Evolutionary conservation across 2,888 invertebrate species (phyloP), one percentile per base, ranked within the genome.

Genomic region (Fabriciana adippe): DNA sequence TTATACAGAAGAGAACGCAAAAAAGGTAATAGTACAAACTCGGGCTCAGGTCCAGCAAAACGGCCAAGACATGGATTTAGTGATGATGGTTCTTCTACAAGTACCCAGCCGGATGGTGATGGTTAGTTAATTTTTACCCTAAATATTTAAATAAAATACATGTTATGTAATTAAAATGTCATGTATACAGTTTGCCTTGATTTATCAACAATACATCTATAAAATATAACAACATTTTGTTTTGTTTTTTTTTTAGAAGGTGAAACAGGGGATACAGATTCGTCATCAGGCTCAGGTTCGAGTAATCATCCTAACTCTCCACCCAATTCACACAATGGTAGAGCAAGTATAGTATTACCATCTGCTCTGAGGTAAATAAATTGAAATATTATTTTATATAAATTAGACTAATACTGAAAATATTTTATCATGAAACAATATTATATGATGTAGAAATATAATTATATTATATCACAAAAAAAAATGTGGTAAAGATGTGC

Each of bases 1-100:
- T 86, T 96, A 67, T 96, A 96, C 84, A 93, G 96, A 62, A 94
- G 95, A 71, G 96, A 96, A 78, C 93, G 96, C 51, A 96, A 96
- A 81, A 96, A 96, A 81, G 93, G 86, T 5, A 79, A 81, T 69
- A 76, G 79, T 57, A 80, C 79, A 63, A 78, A 78, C 21, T 72
- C 85, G 1, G 85, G 84, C 14, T 74, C 85, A 13, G 86, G 85
- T 3, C 84, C 89, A 4, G 86, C 89, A 3, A 92, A 92, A 72
- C 86, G 92, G 31, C 75, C 83, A n/a, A 82, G 91, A 0, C 90
- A 87, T 75, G 94, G 93, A 16, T 95, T 95, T 74, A 95, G 96
- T 61, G 96, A 96, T 79, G 96, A 96, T 81, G 95, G 95, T 72
- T 96, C 95, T 77, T 95, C 95, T 47, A 95, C 94, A 65, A 94